phyloP scores from a whole-genome alignment of 2,888 invertebrate genomes.

The Scrobipalpa costella region DNA sequence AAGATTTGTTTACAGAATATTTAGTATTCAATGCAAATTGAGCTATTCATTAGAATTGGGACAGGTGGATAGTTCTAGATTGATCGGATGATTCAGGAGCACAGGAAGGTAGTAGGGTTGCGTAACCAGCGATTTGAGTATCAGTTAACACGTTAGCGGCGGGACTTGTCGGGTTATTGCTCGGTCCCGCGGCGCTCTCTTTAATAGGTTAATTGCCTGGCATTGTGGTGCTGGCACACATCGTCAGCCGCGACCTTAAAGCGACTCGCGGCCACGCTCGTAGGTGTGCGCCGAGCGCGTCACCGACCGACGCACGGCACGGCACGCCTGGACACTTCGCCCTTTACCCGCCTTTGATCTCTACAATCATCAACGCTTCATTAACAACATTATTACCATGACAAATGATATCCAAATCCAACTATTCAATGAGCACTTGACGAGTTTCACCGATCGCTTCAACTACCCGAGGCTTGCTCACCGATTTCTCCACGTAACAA shows the following conservation, averaged over 20 bases:
- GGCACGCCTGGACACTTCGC: conserved; percentile 50
- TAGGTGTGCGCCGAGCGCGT: conserved; percentile 48
- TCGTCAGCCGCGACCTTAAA: conserved; percentile 75
- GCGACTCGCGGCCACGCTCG: conserved; percentile 70
- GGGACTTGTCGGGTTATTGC: conserved; percentile 67
- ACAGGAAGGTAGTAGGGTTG: conserved; percentile 36
- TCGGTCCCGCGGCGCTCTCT: conserved; percentile 65
- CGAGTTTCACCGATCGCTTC: background rate
- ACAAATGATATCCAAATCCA: background rate
- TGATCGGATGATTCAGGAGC: conserved; percentile 15
- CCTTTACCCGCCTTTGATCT: conserved; percentile 16
- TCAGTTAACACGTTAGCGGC: conserved; percentile 53
- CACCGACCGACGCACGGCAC: conserved; percentile 62
- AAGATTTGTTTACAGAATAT: conserved; percentile 16
- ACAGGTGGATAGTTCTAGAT: background rate
- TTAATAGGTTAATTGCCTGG: conserved; percentile 79
- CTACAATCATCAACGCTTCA: conserved; percentile 1
- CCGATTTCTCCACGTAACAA: conserved; percentile 11
- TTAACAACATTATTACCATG: background rate
- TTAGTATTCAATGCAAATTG: conserved; percentile 17
- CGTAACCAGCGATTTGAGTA: conserved; percentile 42
- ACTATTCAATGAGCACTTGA: conserved; percentile 6
- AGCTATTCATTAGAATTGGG: background rate
- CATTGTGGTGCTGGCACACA: conserved; percentile 78
- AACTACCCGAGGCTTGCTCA: background rate